Evolutionary conservation across 2,797 vertebrate genomes (phyloP).

Genomic region (Taenioides sp.): DNA sequence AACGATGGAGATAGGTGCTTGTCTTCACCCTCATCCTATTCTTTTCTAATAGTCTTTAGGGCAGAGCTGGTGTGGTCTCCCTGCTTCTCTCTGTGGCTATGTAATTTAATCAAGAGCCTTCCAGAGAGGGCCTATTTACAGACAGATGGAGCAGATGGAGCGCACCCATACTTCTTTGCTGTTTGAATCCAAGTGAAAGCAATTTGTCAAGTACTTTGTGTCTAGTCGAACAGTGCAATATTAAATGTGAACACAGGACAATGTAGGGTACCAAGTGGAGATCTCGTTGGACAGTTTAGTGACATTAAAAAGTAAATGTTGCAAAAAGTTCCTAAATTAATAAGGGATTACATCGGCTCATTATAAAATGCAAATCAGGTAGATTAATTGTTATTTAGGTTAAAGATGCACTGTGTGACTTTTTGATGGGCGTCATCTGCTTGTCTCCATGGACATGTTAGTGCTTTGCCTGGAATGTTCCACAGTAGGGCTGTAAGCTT

Average conservation of each 20-base stretch:
- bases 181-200: neutral
- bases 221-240: neutral
- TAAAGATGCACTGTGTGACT: neutral
- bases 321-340: no score
- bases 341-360: neutral
- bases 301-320: no score
- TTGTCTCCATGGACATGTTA: no score
- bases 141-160: constrained; percentile 7
- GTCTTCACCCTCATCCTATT: constrained; percentile 55
- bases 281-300: no score
- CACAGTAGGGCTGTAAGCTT: no score
- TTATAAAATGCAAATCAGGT: neutral
- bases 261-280: neutral
- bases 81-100: constrained; percentile 6
- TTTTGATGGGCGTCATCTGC: no score
- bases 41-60: constrained; percentile 52
- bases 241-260: neutral
- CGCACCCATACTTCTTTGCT: neutral
- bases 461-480: no score
- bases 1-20: constrained; percentile 35
- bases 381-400: neutral
- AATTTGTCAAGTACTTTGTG: constrained; percentile 1
- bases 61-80: constrained; percentile 23
- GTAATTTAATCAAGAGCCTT: constrained; percentile 21
- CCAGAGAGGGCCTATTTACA: constrained; percentile 20